Evolutionary conservation across 1,140 invertebrate genomes (phyloP), one percentile per base, ranked within the genome.

Genomic region (Brachionus rotundiformis): DNA sequence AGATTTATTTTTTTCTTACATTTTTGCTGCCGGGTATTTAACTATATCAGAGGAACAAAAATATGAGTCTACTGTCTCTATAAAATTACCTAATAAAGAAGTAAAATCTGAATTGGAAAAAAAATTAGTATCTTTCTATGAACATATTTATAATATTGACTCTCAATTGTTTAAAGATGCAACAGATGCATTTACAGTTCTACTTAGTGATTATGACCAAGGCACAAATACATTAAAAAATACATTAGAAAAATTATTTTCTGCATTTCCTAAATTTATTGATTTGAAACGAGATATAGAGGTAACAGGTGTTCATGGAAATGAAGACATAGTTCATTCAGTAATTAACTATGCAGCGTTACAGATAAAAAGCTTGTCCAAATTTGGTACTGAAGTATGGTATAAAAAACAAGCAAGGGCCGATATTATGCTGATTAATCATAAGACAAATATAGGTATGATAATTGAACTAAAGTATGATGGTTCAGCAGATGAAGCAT

Each of bases 351-450:
- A 71, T 71, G 65, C 16, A 16, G 65, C 65, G 16, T 41, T 71
- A 13, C 65, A 71, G 27, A 71, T 33, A 25, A 71, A 29, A 71
- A 10, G 27, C 65, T 33, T 71, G 27, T 25, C 16, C 27, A 71
- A 71, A 29, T 71, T 71, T 41, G 65, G 65, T 25, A 71, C 65
- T 6, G 65, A 71, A 71, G 65, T 71, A 71, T 71, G 65, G 65
- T 31, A 71, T 23, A 23, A 71, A 71, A 71, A 71, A 36, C 19
- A 71, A 25, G 0, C 19, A 71, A 71, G 65, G 65, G 65, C 65
- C 27, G 65, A 71, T 71, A 71, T 71, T 16, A 71, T 71, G 27
- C 1, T 71, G 27, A 71, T 71, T 29, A 19, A 71, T 71, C 10
- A 71, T 7, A 71, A 29, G 27, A 16, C 16, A 33, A 71, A 71